Base-by-base conservation (phyloP, 2,888 invertebrate genomes). In the Heliconius hortense region DNA sequence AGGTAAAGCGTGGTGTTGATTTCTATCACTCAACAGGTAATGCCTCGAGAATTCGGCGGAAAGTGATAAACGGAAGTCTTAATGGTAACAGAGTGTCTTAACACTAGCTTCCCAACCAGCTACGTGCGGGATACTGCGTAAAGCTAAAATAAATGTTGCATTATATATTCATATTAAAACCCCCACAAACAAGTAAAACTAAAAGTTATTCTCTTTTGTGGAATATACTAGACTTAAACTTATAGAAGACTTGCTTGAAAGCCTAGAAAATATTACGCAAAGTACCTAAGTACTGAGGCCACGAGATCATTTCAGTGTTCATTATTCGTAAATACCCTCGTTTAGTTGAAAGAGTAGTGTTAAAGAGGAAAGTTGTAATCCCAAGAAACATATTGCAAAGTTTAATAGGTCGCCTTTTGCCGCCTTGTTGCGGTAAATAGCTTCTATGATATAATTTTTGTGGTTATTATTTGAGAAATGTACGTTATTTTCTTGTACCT, bases 301-400 rank as follows among this genome's bases (percentile, higher is more conserved):
- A 66, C 73, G 73, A 77, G 68, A 75, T 68, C 75, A 75, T 77
- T 78, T 73, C 59, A 72, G 73, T 69, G 75, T 75, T 78, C 77
- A 75, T 77, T 75, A 68, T 63, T 71, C 68, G 59, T 56, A 70
- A 71, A 73, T 53, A 48, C 63, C 67, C 28, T 59, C 70, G 74
- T 78, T 75, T 71, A 74, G 66, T 76, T 76, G 72, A 77, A 53
- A 73, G 60, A 71, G 39, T 71, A 43, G 35, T 73, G 60, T 64
- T 71, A 63, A 72, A 69, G 72, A 74, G 73, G 59, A 74, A 76
- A 75, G 73, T 78, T 78, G 73, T 68, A 62, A 73, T 78, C 78
- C 75, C 77, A 35, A 67, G 73, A 73, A 71, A 73, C 63, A 70
- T 73, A 77, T 78, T 73, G 73, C 67, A 35, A 77, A 77, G 66